A percentile compares a stretch with the other conserved stretches of the same genome.
These are phyloP conservation scores for Spea bombifrons DNA, from an alignment of 2,113 vertebrate genomes.

Conservation along the genomic window DNA sequence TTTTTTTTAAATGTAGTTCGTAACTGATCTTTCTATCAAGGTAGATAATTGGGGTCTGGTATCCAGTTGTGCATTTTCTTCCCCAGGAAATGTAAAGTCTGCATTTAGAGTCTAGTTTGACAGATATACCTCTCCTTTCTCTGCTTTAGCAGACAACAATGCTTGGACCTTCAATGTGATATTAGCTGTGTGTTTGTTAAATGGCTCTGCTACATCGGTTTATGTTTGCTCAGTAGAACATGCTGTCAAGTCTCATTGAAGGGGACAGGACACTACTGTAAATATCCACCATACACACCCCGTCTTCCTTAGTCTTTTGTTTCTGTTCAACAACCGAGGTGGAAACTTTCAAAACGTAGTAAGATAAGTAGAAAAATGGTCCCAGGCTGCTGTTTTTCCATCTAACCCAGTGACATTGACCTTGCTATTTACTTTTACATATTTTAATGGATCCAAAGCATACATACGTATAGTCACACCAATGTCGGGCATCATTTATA, in stretches of 20 bases:
- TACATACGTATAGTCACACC: too few relatives aligned
- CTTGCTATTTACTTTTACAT: too few relatives aligned
- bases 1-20: too few relatives aligned
- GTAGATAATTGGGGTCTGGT: conserved; percentile 28
- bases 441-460: too few relatives aligned
- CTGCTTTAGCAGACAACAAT: conserved; percentile 1
- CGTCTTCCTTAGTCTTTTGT: background rate
- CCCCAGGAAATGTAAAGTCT: conserved; percentile 37
- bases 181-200: conserved; percentile 11
- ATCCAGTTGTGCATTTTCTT: conserved; percentile 10
- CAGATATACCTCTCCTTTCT: conserved; percentile 6
- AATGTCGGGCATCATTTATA: too few relatives aligned
- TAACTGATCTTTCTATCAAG: conserved; percentile 35
- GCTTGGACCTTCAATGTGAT: conserved; percentile 18
- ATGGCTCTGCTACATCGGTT: background rate
- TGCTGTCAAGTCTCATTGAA: conserved; percentile 23
- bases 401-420: too few relatives aligned
- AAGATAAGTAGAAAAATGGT: background rate
- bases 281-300: conserved; percentile 17
- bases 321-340: conserved; percentile 2
- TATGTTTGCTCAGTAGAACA: conserved; percentile 18
- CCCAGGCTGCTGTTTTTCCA: background rate
- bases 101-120: conserved; percentile 5
- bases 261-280: conserved; percentile 31
- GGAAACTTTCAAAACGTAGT: conserved; percentile 21